A percentile compares a stretch with the other conserved stretches of the same genome.
Evolutionary conservation across 2,888 invertebrate species (phyloP).

Genomic region (Blastobasis lacticolella): DNA sequence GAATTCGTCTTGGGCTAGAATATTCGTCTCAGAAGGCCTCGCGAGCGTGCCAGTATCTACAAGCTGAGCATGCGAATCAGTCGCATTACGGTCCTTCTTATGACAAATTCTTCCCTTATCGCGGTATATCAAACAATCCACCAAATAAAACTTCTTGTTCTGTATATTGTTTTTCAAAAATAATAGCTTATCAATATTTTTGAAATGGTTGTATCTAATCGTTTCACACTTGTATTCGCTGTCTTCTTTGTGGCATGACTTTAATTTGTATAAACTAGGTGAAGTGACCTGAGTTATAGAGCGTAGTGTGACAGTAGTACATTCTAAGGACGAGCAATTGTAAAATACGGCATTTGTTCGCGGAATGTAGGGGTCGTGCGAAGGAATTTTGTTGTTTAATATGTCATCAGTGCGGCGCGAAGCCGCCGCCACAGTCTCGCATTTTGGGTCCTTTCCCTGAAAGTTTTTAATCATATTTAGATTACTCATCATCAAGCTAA

Average conservation of each 20-base stretch:
- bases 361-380: slow-evolving; percentile 58
- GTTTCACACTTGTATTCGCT: slow-evolving; percentile 38
- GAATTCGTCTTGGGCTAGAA: slow-evolving; percentile 57
- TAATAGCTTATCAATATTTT: slow-evolving; percentile 51
- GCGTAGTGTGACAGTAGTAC: slow-evolving; percentile 28
- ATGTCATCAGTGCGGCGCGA: slow-evolving; percentile 22
- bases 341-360: slow-evolving; percentile 36
- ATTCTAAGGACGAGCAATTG: slow-evolving; percentile 40
- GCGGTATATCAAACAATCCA: slow-evolving; percentile 54
- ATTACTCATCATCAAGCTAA: too few relatives aligned
- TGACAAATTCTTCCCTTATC: slow-evolving; percentile 53
- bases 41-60: slow-evolving; percentile 45
- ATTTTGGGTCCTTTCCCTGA: slow-evolving; percentile 39
- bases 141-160: slow-evolving; percentile 44
- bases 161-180: slow-evolving; percentile 42
- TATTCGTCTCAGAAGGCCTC: slow-evolving; percentile 39
- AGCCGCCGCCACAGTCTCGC: slow-evolving; percentile 25
- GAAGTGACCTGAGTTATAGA: slow-evolving; percentile 44
- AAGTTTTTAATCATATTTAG: slow-evolving; percentile 16
- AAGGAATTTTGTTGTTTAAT: slow-evolving; percentile 28
- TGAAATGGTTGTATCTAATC: slow-evolving; percentile 45
- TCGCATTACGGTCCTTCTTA: slow-evolving; percentile 28
- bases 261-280: slow-evolving; percentile 26
- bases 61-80: slow-evolving; percentile 37
- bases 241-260: slow-evolving; percentile 33